These are phyloP conservation scores for Miniopterus natalensis DNA, from an alignment of 2,113 vertebrate species.

Conservation along the genomic window DNA sequence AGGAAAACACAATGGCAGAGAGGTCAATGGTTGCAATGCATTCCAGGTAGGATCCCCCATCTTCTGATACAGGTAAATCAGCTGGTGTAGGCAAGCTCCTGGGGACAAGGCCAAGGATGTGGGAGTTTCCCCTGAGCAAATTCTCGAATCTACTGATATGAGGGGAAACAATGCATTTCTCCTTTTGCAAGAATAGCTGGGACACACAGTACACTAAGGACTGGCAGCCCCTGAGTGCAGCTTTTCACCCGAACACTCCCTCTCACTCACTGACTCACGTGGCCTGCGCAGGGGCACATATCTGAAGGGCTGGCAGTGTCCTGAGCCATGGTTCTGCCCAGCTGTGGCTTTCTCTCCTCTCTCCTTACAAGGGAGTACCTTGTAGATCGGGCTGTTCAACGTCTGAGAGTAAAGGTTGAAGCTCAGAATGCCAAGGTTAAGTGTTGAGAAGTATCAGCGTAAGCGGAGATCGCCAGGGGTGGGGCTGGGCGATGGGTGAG, in stretches of 20 bases:
- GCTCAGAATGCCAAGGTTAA: background rate
- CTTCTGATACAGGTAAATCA: background rate
- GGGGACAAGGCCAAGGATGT: accelerated
- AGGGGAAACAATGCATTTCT: background rate
- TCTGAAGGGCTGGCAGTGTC: background rate
- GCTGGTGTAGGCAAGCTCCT: background rate
- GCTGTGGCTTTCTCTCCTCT: background rate
- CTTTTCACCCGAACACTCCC: background rate
- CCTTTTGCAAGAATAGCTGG: background rate
- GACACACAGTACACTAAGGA: background rate
- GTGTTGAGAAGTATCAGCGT: background rate
- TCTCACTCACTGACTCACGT: background rate
- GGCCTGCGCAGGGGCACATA: background rate
- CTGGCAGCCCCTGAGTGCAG: background rate
- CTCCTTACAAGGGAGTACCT: background rate
- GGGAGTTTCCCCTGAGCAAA: background rate
- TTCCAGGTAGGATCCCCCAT: background rate
- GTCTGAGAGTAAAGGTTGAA: background rate
- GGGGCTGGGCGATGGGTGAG: background rate
- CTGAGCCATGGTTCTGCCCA: background rate
- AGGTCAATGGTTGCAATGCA: background rate
- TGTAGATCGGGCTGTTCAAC: background rate
- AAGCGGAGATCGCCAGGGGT: background rate
- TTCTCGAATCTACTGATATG: background rate
- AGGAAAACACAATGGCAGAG: background rate